phyloP scores from a whole-genome alignment of 1,140 invertebrate species.

The Adoxophyes honmai region DNA sequence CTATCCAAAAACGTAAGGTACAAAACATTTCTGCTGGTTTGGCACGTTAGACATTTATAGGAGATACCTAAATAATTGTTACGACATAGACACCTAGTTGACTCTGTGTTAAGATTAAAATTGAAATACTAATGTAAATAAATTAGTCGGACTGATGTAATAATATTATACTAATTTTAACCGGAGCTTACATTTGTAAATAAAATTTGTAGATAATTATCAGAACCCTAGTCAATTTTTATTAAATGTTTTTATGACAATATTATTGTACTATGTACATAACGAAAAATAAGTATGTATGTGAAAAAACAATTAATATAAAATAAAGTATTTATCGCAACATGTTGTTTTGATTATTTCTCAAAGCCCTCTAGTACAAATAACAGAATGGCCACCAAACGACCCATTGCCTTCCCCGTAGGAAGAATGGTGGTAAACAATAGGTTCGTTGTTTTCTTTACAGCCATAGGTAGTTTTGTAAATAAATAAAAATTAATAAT shows the following conservation, averaged over 20 bases:
- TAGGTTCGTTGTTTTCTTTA: no score
- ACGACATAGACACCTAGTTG: constrained; percentile 14
- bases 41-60: no score
- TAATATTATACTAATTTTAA: constrained; percentile 31
- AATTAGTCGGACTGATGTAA: constrained; percentile 30
- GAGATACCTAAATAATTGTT: not conserved
- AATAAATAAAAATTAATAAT: no score
- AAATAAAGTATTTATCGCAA: constrained; percentile 60
- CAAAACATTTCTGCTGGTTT: no score
- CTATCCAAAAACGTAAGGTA: no score
- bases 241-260: constrained; percentile 71
- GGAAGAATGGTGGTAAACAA: no score
- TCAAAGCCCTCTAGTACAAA: no score
- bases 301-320: constrained; percentile 58
- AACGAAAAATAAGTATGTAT: constrained; percentile 46
- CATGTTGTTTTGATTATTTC: not conserved
- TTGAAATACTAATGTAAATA: constrained; percentile 36
- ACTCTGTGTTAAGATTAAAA: constrained; percentile 19
- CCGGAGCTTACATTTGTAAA: constrained; percentile 66
- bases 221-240: constrained; percentile 70
- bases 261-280: constrained; percentile 71
- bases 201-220: constrained; percentile 64
- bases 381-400: no score
- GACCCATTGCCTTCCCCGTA: no score
- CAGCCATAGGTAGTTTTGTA: no score